Base-by-base conservation (phyloP, 2,888 invertebrate genomes). In the Hedya salicella region DNA sequence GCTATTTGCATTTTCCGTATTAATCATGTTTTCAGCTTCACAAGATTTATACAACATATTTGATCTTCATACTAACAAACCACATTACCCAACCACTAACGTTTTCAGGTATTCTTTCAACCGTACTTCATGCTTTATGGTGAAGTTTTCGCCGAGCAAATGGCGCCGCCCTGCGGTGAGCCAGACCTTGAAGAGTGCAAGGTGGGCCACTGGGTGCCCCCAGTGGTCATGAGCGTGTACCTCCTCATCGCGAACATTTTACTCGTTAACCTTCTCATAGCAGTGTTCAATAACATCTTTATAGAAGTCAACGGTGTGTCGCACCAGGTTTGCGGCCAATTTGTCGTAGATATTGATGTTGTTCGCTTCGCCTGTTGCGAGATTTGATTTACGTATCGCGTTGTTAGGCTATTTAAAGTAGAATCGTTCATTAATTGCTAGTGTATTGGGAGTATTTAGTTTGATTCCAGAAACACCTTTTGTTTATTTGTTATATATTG, bases 111-210 rank as follows among this genome's bases (percentile, higher is more conserved):
- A 67, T 98, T 98, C 93, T 96, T 97, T 90, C 98, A 99, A 91
- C 99, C 97, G 17, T 99, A 99, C 90, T 99, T 99, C 92, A 99
- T 99, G 99, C 94, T 99, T 83, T 99, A 99, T 90, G 99, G 99
- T 76, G 99, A 99, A 93, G 97, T 99, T 74, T 99, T 98, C 88
- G 99, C 99, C 21, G 98, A 97, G 82, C 96, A 97, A 82, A 99
- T 99, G 88, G 98, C 98, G 81, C 98, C 98, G 21, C 95, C 96
- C 3, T 98, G 98, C 82, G 97, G 97, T n/a, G 94, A 94, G 70
- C 95, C 95, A 0, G 95, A 94, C 32, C 95, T 95, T 83, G 93
- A 94, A 64, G 93, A 95, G 39, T 98, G 98, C 86, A 94, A 95
- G 69, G 95, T 97, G 56, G 98, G 98, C 54, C 95, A 96, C 79